phyloP scores from a whole-genome alignment of 2,113 vertebrate species.

The Bos indicus region DNA sequence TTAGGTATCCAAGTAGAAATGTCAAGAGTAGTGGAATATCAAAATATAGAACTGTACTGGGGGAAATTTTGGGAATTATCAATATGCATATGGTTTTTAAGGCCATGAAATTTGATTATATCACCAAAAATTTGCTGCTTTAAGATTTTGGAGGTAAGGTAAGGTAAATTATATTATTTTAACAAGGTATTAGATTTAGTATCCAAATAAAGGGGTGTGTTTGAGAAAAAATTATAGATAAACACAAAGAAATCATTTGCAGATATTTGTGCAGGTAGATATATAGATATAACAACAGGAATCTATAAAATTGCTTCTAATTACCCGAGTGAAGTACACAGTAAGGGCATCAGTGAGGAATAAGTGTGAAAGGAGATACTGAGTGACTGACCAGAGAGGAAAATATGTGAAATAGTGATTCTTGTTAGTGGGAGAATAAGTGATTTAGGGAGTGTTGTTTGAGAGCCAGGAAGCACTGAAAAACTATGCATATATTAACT shows the following conservation, averaged over 20 bases:
- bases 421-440: neutral
- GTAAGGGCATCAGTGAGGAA: neutral
- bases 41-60: neutral
- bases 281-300: neutral
- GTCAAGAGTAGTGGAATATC: neutral
- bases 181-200: neutral
- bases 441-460: neutral
- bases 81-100: neutral
- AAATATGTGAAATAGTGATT: neutral
- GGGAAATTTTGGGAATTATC: neutral
- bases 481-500: neutral
- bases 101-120: neutral
- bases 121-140: neutral
- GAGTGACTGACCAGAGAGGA: neutral
- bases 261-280: neutral
- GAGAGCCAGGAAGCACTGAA: neutral
- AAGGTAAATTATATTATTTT: neutral
- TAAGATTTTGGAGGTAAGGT: neutral
- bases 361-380: neutral
- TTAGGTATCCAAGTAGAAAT: neutral
- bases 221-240: neutral
- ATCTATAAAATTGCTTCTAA: neutral
- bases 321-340: neutral
- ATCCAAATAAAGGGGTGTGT: neutral
- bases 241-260: neutral